These are phyloP conservation scores for Hyles vespertilio DNA, from an alignment of 1,140 invertebrate species.

Conservation along the genomic window DNA sequence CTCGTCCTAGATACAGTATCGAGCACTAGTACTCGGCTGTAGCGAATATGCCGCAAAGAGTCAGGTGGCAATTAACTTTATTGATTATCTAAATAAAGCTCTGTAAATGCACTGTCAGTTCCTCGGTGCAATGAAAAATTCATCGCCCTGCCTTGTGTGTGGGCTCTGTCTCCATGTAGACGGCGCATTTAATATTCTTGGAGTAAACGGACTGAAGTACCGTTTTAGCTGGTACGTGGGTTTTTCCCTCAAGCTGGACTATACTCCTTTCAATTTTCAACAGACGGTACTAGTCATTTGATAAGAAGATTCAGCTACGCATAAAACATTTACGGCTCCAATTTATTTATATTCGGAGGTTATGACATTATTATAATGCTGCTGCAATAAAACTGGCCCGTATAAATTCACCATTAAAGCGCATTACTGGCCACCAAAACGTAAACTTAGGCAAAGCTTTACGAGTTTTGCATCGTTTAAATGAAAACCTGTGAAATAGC, in stretches of 20 bases:
- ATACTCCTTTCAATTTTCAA: conserved; percentile 22
- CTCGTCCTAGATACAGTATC: neutral
- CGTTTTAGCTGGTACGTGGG: conserved; percentile 24
- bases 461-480: too few relatives aligned
- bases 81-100: conserved; percentile 35
- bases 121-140: neutral
- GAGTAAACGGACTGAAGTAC: conserved; percentile 22
- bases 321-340: conserved; percentile 43
- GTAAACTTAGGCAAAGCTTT: conserved; percentile 11
- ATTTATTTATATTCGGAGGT: conserved; percentile 45
- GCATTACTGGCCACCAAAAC: conserved; percentile 20
- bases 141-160: neutral
- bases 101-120: conserved; percentile 22
- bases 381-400: conserved; percentile 40
- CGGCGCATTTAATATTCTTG: conserved; percentile 30
- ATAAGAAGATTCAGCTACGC: neutral
- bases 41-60: conserved; percentile 11
- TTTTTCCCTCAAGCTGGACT: conserved; percentile 19
- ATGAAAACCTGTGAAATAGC: too few relatives aligned
- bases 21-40: conserved; percentile 12
- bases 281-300: conserved; percentile 14
- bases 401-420: conserved; percentile 34
- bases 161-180: conserved; percentile 8
- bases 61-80: conserved; percentile 27
- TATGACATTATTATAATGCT: conserved; percentile 50